A percentile compares a stretch with the other conserved stretches of the same genome.
Conservation (phyloP, 2,888 invertebrate genomes). For the Antheraea yamamai region DNA sequence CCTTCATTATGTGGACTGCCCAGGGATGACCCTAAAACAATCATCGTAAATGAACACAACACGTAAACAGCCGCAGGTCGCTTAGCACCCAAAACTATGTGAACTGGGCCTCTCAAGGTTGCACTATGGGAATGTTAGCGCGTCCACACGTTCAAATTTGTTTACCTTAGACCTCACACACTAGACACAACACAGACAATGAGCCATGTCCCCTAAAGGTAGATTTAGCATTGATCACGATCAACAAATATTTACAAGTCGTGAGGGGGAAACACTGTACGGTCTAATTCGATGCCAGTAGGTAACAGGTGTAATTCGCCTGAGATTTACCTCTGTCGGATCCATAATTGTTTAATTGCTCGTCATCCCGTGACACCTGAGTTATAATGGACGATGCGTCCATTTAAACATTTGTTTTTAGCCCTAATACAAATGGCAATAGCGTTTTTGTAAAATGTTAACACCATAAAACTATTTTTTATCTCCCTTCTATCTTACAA, state of each 20-base stretch:
- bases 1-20: slow-evolving; percentile 80
- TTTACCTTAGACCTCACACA: slow-evolving; percentile 68
- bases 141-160: slow-evolving; percentile 72
- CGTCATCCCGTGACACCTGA: slow-evolving; percentile 98
- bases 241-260: slow-evolving; percentile 65
- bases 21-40: slow-evolving; percentile 81
- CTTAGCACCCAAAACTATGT: slow-evolving; percentile 38
- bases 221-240: slow-evolving; percentile 53
- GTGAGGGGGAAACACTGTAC: slow-evolving; percentile 75
- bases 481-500: slow-evolving; percentile 82
- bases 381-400: slow-evolving; percentile 99
- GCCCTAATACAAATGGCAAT: slow-evolving; percentile 79
- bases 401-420: slow-evolving; percentile 86
- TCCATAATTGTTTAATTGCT: slow-evolving; percentile 95
- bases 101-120: slow-evolving; percentile 63
- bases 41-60: slow-evolving; percentile 51
- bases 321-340: slow-evolving; percentile 93
- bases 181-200: slow-evolving; percentile 46
- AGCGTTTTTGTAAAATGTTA: slow-evolving; percentile 75
- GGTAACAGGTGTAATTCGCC: slow-evolving; percentile 81
- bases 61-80: slow-evolving; percentile 42
- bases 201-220: slow-evolving; percentile 42
- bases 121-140: slow-evolving; percentile 64
- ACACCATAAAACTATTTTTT: slow-evolving; percentile 83
- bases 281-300: slow-evolving; percentile 78